A percentile compares a stretch with the other conserved stretches of the same genome.
phyloP scores from a whole-genome alignment of 1,140 invertebrate species.

The Rhagoletis pomonella region DNA sequence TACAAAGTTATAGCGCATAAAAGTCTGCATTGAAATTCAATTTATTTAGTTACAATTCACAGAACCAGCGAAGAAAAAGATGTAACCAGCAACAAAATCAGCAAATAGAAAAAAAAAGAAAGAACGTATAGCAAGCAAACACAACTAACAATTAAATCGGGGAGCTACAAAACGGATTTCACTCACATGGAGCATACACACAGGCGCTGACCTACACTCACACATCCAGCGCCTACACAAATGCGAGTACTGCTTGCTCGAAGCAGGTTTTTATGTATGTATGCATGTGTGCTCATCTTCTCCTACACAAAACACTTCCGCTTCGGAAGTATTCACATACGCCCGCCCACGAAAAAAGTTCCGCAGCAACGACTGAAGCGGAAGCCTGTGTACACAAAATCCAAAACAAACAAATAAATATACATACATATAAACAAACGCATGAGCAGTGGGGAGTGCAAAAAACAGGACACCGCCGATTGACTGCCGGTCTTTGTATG shows the following conservation, averaged over 20 bases:
- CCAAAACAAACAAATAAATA: slow-evolving; percentile 24
- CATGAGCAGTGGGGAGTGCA: background rate
- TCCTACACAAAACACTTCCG: slow-evolving; percentile 47
- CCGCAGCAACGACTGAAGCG: slow-evolving; percentile 26
- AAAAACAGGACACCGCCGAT: background rate
- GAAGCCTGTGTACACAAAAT: slow-evolving; percentile 39
- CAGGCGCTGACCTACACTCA: background rate
- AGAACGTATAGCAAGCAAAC: background rate
- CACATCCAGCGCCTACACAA: background rate
- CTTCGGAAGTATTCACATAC: slow-evolving; percentile 18
- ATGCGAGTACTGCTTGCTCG: background rate
- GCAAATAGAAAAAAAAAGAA: background rate
- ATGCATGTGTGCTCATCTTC: background rate
- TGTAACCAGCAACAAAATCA: background rate
- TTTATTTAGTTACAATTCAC: slow-evolving; percentile 30
- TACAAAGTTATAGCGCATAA: slow-evolving; percentile 37
- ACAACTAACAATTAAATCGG: slow-evolving; percentile 51
- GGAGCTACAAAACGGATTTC: background rate
- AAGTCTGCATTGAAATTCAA: slow-evolving; percentile 35
- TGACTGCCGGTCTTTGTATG: background rate
- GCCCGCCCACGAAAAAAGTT: slow-evolving; percentile 5
- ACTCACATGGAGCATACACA: background rate
- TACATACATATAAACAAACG: slow-evolving; percentile 6
- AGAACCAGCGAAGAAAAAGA: background rate
- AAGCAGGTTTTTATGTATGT: background rate